Percentiles rank a stretch among this genome's conserved stretches.
Evolutionary conservation across 2,888 invertebrate species (phyloP).

Genomic region (Melanargia galathea): DNA sequence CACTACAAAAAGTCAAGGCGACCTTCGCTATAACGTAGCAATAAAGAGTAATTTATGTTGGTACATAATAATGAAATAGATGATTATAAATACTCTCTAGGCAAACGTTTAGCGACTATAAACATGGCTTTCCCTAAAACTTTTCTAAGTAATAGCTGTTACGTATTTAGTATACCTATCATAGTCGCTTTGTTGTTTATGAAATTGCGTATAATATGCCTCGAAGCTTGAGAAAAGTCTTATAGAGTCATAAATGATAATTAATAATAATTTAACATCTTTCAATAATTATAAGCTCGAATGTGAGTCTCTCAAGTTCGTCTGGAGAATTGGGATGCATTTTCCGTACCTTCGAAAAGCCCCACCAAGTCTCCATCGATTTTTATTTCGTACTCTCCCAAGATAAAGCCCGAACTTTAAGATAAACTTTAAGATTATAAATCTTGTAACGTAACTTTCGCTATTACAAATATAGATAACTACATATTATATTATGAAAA

Average conservation of each 20-base stretch:
- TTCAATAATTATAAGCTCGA: no score
- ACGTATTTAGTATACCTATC: slow-evolving; percentile 1
- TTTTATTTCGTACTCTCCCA: no score
- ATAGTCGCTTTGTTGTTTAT: slow-evolving; percentile 17
- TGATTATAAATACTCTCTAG: slow-evolving; percentile 38
- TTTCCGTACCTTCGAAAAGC: no score
- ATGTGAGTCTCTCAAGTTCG: no score
- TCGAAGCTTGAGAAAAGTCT: neutral
- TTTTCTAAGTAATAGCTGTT: slow-evolving; percentile 37
- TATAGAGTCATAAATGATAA: neutral
- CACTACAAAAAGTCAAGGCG: slow-evolving; percentile 32
- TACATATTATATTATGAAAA: no score
- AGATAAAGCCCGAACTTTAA: no score
- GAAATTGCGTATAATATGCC: neutral
- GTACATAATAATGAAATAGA: slow-evolving; percentile 39
- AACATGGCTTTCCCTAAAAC: slow-evolving; percentile 35
- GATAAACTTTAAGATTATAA: no score
- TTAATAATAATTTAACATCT: neutral
- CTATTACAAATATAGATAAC: no score
- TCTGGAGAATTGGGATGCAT: no score
- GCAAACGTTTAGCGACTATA: slow-evolving; percentile 36
- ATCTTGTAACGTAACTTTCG: no score
- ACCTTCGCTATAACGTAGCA: slow-evolving; percentile 32
- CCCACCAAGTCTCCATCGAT: no score
- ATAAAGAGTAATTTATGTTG: slow-evolving; percentile 39